phyloP scores from a whole-genome alignment of 2,888 invertebrate genomes.

The Congeria kusceri region DNA sequence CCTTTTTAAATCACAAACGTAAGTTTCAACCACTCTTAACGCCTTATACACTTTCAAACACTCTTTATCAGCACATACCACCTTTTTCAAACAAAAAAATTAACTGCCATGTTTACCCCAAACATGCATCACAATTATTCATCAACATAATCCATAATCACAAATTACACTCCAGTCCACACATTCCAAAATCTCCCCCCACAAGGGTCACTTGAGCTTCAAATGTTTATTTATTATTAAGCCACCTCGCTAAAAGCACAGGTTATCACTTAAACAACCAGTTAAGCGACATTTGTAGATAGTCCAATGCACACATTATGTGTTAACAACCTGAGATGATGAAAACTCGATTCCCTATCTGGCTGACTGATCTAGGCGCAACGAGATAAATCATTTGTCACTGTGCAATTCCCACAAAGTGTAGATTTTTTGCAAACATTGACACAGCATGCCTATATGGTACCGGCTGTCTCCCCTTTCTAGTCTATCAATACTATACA shows the following conservation, averaged over 20 bases:
- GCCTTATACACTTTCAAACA: conserved; percentile 9
- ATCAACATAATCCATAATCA: conserved; percentile 18
- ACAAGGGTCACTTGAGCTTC: conserved; percentile 53
- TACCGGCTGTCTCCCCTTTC: no score
- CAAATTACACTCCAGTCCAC: conserved; percentile 3
- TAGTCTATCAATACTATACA: no score
- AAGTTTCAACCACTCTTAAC: conserved; percentile 10
- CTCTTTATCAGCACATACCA: neutral
- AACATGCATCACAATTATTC: conserved; percentile 3
- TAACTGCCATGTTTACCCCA: conserved; percentile 21
- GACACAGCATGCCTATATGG: conserved; percentile 16
- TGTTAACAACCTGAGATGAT: conserved; percentile 46
- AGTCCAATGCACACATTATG: conserved; percentile 43
- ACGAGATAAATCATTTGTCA: conserved; percentile 40
- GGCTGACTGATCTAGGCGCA: neutral
- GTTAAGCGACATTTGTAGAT: conserved; percentile 37
- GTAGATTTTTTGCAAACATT: conserved; percentile 33
- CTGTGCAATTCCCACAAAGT: conserved; percentile 22
- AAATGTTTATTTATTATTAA: conserved; percentile 59
- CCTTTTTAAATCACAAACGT: neutral
- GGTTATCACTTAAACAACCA: conserved; percentile 45
- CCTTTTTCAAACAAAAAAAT: conserved; percentile 12
- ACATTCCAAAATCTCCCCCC: conserved; percentile 44
- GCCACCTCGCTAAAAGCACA: conserved; percentile 33
- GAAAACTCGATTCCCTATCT: conserved; percentile 39